phyloP scores from a whole-genome alignment of 2,888 invertebrate genomes.

The Epistrophe eligans region DNA sequence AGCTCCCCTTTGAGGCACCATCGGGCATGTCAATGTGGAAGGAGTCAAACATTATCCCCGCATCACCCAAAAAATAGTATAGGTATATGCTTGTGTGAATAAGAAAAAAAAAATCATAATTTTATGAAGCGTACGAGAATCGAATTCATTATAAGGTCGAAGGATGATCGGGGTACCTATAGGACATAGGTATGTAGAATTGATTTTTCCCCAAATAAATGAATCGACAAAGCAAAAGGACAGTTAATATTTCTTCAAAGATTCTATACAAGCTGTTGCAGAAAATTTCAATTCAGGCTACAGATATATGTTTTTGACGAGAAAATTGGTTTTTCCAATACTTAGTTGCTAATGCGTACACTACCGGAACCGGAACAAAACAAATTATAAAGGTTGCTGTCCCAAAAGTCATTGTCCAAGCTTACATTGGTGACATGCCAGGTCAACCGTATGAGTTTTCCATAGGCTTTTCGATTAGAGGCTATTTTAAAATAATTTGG shows the following conservation, averaged over 20 bases:
- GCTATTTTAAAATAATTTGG: no score
- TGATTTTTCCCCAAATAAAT: slow-evolving; percentile 15
- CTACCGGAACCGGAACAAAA: no score
- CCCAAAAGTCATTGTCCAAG: no score
- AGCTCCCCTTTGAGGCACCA: slow-evolving; percentile 53
- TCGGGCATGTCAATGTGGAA: slow-evolving; percentile 41
- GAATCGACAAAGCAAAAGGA: slow-evolving; percentile 18
- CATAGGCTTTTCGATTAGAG: no score
- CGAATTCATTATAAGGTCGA: slow-evolving; percentile 69
- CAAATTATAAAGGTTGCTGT: no score
- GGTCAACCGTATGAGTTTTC: no score
- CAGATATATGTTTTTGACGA: background rate
- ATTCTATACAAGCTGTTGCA: slow-evolving; percentile 14
- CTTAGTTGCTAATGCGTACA: no score
- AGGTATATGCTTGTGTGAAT: slow-evolving; percentile 48
- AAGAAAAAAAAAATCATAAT: slow-evolving; percentile 68
- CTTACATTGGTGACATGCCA: no score
- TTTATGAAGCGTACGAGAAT: slow-evolving; percentile 75
- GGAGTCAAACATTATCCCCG: background rate
- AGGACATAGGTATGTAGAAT: background rate
- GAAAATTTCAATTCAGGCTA: background rate
- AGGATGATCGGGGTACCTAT: slow-evolving; percentile 33
- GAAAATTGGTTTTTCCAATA: background rate
- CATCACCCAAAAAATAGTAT: background rate
- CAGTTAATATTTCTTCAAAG: slow-evolving; percentile 36